Evolutionary conservation across 2,888 invertebrate species (phyloP).

Genomic region (Andricus curvator): DNA sequence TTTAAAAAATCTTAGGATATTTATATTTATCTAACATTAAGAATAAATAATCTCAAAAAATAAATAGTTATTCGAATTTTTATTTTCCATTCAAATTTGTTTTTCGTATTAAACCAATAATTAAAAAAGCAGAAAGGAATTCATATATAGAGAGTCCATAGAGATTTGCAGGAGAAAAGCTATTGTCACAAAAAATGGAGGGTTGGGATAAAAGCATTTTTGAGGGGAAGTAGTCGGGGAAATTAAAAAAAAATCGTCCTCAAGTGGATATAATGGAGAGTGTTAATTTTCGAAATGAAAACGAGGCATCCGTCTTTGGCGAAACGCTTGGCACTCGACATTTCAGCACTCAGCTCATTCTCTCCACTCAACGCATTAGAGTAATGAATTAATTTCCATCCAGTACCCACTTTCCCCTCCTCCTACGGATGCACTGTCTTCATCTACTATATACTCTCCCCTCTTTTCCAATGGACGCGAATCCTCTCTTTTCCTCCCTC

Average conservation of each 20-base stretch:
- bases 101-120: too few relatives aligned
- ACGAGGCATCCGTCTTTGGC: conserved; percentile 76
- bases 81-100: too few relatives aligned
- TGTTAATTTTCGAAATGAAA: conserved; percentile 78
- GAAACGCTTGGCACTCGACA: conserved; percentile 65
- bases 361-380: conserved; percentile 76
- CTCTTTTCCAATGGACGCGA: conserved; percentile 45
- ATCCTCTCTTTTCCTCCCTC: conserved; percentile 49
- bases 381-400: conserved; percentile 78
- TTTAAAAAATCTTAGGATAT: too few relatives aligned
- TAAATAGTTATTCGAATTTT: too few relatives aligned
- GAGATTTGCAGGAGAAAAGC: background rate
- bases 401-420: conserved; percentile 57
- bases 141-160: background rate
- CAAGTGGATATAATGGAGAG: conserved; percentile 70
- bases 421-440: conserved; percentile 40
- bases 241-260: conserved; percentile 44
- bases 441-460: conserved; percentile 40
- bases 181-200: background rate
- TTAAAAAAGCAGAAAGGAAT: background rate
- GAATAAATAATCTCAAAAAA: too few relatives aligned
- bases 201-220: background rate
- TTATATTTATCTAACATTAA: too few relatives aligned
- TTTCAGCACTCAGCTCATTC: conserved; percentile 71
- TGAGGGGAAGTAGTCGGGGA: conserved; percentile 28